These are phyloP conservation scores for Merluccius polli DNA, from an alignment of 2,797 vertebrate species.

Conservation along the genomic window DNA sequence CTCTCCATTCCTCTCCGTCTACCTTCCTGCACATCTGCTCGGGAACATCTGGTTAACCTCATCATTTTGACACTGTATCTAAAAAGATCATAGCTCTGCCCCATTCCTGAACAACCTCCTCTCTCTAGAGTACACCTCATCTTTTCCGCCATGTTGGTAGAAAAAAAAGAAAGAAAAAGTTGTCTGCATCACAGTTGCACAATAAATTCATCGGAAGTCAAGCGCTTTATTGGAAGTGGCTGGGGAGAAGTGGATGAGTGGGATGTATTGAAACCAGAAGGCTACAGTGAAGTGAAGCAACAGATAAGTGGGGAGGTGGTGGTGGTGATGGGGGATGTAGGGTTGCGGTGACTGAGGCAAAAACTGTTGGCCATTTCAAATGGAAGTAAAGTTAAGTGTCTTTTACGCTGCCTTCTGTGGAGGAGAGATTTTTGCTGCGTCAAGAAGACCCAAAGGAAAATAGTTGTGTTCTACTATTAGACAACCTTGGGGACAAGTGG, in stretches of 20 bases:
- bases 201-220: constrained; percentile 68
- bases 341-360: background rate
- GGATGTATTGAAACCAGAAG: constrained; percentile 50
- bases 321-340: background rate
- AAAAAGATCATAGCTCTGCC: constrained; percentile 61
- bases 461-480: background rate
- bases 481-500: no score
- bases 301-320: background rate
- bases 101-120: constrained; percentile 8
- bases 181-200: constrained; percentile 56
- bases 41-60: constrained; percentile 73
- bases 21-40: constrained; percentile 66
- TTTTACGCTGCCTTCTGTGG: no score
- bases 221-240: constrained; percentile 62
- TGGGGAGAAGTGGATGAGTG: constrained; percentile 34
- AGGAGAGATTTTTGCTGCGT: no score
- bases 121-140: constrained; percentile 49
- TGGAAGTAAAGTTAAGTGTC: no score
- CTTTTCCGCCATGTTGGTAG: constrained; percentile 36
- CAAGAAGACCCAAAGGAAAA: no score
- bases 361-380: no score
- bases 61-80: constrained; percentile 53
- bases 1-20: constrained; percentile 29
- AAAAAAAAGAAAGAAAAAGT: constrained; percentile 24
- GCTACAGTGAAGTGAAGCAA: constrained; percentile 16